Conservation (phyloP, 2,888 invertebrate species). For the Leptodirus hochenwartii region DNA sequence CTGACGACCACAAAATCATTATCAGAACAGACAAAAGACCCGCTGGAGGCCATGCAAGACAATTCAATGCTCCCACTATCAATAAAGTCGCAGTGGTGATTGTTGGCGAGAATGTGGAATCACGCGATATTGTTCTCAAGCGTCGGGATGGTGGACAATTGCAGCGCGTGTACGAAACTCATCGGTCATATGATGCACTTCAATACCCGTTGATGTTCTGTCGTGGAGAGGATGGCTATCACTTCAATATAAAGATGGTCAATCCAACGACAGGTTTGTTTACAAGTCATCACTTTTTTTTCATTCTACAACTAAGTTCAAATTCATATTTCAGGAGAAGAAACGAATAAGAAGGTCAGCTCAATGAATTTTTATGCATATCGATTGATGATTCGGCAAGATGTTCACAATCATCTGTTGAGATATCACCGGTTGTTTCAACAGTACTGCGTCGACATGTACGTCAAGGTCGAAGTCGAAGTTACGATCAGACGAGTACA, state of each 20-base stretch:
- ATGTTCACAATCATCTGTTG: conserved; percentile 17
- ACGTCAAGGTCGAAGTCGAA: conserved; percentile 23
- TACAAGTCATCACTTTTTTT: not conserved
- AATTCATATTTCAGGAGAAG: conserved; percentile 1
- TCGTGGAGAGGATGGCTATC: conserved; percentile 15
- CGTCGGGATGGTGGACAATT: conserved; percentile 14
- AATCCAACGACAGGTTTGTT: conserved; percentile 12
- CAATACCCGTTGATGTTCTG: conserved; percentile 19
- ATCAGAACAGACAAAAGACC: conserved; percentile 21
- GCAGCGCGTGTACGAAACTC: conserved; percentile 16
- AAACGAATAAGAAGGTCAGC: conserved; percentile 15
- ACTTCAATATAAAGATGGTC: conserved; percentile 13
- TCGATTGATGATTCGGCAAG: conserved; percentile 18
- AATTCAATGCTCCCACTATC: conserved; percentile 21
- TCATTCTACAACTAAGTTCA: conserved; percentile 1
- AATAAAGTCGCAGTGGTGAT: conserved; percentile 22
- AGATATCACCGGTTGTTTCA: conserved; percentile 17
- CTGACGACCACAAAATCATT: conserved; percentile 19
- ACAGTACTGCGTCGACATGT: conserved; percentile 23
- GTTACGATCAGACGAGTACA: conserved; percentile 19
- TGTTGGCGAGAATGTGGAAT: conserved; percentile 18
- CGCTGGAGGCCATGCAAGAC: conserved; percentile 17
- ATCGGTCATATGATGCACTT: conserved; percentile 20
- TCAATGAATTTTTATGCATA: conserved; percentile 15
- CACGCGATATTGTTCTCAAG: conserved; percentile 19